Percentiles rank a stretch among this genome's conserved stretches.
Evolutionary conservation across 2,113 vertebrate species (phyloP).

Genomic region (Tenebrosternarchus preto): DNA sequence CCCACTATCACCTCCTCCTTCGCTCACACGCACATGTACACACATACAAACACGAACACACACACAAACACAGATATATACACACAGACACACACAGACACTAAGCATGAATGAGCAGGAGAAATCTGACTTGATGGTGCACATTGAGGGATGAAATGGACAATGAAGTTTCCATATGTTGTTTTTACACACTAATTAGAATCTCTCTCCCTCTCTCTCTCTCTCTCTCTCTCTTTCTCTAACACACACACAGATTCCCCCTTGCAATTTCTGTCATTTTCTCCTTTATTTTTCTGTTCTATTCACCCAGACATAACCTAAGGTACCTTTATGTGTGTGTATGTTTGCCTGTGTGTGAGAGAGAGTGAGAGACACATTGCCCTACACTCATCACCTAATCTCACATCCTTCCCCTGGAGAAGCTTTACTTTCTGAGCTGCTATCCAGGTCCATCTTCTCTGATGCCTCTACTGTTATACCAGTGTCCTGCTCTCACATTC

Average conservation of each 20-base stretch:
- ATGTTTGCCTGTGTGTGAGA: background rate
- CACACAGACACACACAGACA: constrained; percentile 59
- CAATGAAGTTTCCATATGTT: constrained; percentile 92
- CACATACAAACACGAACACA: constrained; percentile 62
- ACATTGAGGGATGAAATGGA: constrained; percentile 86
- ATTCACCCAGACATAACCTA: background rate
- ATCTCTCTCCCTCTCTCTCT: constrained; percentile 75
- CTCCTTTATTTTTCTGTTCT: no score
- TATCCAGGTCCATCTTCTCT: no score
- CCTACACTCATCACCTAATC: no score
- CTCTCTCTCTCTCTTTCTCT: no score
- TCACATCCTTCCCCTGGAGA: no score
- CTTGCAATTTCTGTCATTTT: no score
- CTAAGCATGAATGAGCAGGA: constrained; percentile 76
- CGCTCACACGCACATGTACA: constrained; percentile 60
- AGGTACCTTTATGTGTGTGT: background rate
- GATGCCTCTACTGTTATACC: no score
- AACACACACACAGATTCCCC: background rate
- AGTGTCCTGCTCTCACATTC: no score
- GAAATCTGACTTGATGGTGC: constrained; percentile 80
- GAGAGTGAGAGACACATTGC: no score
- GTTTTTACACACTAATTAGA: constrained; percentile 88
- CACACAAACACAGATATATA: constrained; percentile 58
- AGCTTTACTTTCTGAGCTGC: no score
- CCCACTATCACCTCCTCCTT: no score